Evolutionary conservation across 2,888 invertebrate species (phyloP), one percentile per base, ranked within the genome.

Genomic region (Scelioninae gen. 1): DNA sequence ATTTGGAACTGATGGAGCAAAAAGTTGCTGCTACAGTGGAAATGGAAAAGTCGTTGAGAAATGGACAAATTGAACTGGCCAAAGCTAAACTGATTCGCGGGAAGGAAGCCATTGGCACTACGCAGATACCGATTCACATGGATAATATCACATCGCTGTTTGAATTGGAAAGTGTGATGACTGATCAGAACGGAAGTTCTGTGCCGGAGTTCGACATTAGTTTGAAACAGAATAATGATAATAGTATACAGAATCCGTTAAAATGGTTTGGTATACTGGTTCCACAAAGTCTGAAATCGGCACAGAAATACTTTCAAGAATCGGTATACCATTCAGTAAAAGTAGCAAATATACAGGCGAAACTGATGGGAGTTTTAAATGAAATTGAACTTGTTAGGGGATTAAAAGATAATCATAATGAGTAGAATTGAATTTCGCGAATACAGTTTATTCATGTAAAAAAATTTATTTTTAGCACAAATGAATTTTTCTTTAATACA

Each of bases 181-280:
- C 62, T 0, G 77, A 86, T 8, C 40, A 87, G 32, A 83, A 94
- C 88, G 90, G 93, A 89, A 87, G 89, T 1, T 43, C 80, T 7
- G 65, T 86, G 15, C 86, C 90, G 10, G 86, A 78, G 43, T 92
- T 92, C 69, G 91, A 92, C 23, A 89, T 92, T 10, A 89, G 88
- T 72, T 81, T 90, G 0, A 90, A 88, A 56, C 79, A 84, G 11
- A 85, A 88, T 0, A 92, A 91, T 2, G 92, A 91, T 32, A 88
- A 93, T 87, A 23, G 23, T 23, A 92, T 88, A 66, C 88, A 89
- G 31, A 95, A 98, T 91, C 97, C 98, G 0, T 90, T 97, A 34
- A 95, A 95, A 84, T 97, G 97, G 97, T 98, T 98, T 93, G 97
- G 97, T 10, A 94, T 97, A 45, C 92, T 98, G 40, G 96, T 97